Evolutionary conservation across 2,888 invertebrate genomes (phyloP).

Genomic region (Thymelicus sylvestris): DNA sequence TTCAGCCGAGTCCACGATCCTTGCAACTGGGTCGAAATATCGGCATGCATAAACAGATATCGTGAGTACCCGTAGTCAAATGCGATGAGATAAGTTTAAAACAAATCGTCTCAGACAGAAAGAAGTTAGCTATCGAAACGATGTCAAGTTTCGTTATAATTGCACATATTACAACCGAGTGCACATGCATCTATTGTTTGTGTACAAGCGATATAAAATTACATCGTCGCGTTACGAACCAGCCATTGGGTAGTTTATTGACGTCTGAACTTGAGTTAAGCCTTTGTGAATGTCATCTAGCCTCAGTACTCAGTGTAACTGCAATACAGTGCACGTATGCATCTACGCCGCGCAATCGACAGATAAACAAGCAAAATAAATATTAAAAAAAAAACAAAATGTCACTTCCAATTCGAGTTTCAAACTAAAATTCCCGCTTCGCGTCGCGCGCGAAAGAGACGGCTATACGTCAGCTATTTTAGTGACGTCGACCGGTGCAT

Average conservation of each 20-base stretch:
- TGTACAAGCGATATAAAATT: constrained; percentile 61
- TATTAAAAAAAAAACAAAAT: constrained; percentile 61
- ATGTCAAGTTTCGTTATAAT: constrained; percentile 24
- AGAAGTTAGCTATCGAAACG: constrained; percentile 1
- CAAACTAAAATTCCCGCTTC: constrained; percentile 62
- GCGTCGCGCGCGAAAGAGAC: constrained; percentile 70
- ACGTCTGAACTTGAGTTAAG: constrained; percentile 80
- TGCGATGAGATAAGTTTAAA: too few species aligned
- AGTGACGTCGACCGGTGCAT: constrained; percentile 81
- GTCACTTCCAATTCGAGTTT: constrained; percentile 58
- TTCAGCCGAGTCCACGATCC: too few species aligned
- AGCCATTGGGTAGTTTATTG: constrained; percentile 70
- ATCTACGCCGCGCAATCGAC: constrained; percentile 55
- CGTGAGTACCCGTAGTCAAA: too few species aligned
- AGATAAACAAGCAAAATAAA: constrained; percentile 45
- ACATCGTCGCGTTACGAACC: constrained; percentile 62
- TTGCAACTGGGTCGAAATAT: too few species aligned
- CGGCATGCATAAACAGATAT: too few species aligned
- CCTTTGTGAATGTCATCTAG: constrained; percentile 81
- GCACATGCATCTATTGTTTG: constrained; percentile 29
- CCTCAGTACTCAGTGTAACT: constrained; percentile 65
- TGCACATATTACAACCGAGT: constrained; percentile 13
- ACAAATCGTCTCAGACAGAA: too few species aligned
- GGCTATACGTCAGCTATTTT: constrained; percentile 67
- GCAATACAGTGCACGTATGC: constrained; percentile 72